A percentile compares a stretch with the other conserved stretches of the same genome.
Conservation (phyloP, 1,140 invertebrate genomes). For the Ylistrum balloti region DNA sequence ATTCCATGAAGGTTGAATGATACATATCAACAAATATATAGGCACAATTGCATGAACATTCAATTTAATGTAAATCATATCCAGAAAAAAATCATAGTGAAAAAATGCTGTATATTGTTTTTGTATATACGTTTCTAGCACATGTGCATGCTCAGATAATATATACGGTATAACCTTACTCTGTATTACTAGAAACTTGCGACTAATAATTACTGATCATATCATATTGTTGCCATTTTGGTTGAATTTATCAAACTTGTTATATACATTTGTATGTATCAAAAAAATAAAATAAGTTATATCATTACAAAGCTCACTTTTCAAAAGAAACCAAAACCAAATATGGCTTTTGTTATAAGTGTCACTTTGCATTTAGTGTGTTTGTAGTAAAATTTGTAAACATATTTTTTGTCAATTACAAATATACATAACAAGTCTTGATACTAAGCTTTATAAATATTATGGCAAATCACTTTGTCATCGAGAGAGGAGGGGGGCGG, state of each 20-base stretch:
- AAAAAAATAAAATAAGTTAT: no score
- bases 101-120: no score
- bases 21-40: neutral
- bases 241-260: no score
- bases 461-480: neutral
- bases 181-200: neutral
- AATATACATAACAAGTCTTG: neutral
- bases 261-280: no score
- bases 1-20: neutral
- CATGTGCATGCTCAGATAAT: conserved; percentile 5
- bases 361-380: neutral
- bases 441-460: neutral
- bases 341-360: no score
- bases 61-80: no score
- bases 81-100: no score
- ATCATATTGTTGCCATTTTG: no score
- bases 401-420: neutral
- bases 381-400: neutral
- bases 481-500: neutral
- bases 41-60: neutral
- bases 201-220: no score
- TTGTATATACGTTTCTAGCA: neutral
- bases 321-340: no score
- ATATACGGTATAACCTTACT: neutral
- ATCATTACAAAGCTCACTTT: no score